These are phyloP conservation scores for Girardinichthys multiradiatus DNA, from an alignment of 2,113 vertebrate species.

Conservation along the genomic window DNA sequence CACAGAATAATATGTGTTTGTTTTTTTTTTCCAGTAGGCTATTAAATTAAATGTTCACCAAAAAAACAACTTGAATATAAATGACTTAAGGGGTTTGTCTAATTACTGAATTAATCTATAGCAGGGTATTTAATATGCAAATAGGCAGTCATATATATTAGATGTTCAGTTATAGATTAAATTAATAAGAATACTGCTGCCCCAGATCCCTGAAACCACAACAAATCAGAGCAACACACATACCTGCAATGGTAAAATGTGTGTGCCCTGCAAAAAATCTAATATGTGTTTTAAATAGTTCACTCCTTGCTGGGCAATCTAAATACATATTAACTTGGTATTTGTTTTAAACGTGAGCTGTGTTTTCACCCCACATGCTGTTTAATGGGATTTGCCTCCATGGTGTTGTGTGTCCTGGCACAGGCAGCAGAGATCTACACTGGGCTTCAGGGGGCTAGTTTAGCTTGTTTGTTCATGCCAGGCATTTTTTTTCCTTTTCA, in stretches of 20 bases:
- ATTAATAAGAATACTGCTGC: constrained; percentile 2
- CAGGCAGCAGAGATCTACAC: constrained; percentile 51
- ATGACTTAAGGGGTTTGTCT: neutral
- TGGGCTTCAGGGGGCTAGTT: constrained; percentile 53
- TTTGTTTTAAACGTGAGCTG: constrained; percentile 60
- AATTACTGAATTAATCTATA: neutral
- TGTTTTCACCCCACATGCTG: constrained; percentile 51
- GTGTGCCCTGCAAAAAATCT: constrained; percentile 11
- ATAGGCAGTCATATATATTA: neutral
- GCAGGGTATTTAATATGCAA: constrained; percentile 10
- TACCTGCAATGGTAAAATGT: constrained; percentile 24
- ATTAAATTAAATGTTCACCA: neutral
- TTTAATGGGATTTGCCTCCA: constrained; percentile 57
- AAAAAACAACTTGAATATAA: neutral
- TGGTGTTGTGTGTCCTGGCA: constrained; percentile 64
- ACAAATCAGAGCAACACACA: neutral
- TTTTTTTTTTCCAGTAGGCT: neutral
- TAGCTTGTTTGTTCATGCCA: constrained; percentile 57
- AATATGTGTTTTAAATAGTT: constrained; percentile 35
- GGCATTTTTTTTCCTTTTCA: constrained; percentile 4
- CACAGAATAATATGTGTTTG: neutral
- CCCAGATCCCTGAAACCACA: neutral
- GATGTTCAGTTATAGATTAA: constrained; percentile 14
- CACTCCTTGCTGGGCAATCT: constrained; percentile 36
- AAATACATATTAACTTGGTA: constrained; percentile 54